Evolutionary conservation across 2,797 vertebrate genomes (phyloP).

Genomic region (Megalops cyprinoides): DNA sequence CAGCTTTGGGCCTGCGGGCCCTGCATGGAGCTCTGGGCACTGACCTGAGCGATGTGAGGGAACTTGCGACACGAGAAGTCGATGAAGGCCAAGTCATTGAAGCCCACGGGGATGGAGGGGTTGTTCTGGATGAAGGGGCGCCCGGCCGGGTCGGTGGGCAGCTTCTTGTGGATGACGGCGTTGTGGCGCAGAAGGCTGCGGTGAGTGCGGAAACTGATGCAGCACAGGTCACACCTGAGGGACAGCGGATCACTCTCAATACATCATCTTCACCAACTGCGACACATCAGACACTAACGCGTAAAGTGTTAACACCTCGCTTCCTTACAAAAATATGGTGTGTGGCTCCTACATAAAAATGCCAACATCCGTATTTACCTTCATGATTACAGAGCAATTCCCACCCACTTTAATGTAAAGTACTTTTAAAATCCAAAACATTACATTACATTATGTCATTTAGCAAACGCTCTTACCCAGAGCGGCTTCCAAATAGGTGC

Average conservation of each 20-base stretch:
- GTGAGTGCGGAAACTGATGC: constrained; percentile 92
- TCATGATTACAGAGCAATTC: not conserved
- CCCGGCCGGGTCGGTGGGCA: constrained; percentile 88
- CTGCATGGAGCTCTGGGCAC: not conserved
- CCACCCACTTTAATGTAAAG: not conserved
- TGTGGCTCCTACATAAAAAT: not conserved
- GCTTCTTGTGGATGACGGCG: constrained; percentile 87
- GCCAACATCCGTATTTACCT: not conserved
- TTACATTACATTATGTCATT: too few species aligned
- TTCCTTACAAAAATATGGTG: not conserved
- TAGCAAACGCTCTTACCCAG: too few species aligned
- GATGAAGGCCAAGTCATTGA: constrained; percentile 95
- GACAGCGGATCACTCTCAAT: not conserved
- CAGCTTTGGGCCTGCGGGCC: not conserved
- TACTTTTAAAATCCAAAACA: not conserved
- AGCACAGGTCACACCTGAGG: constrained; percentile 90
- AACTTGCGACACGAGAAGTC: constrained; percentile 98
- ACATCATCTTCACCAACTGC: not conserved
- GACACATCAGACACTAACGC: not conserved
- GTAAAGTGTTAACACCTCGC: not conserved
- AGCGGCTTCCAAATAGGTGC: too few species aligned
- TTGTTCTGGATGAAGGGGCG: constrained; percentile 97
- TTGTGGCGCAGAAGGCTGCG: constrained; percentile 93
- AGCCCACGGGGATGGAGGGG: constrained; percentile 92
- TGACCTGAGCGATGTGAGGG: constrained; percentile 93